These are phyloP conservation scores for Danionella dracula DNA, from an alignment of 2,797 vertebrate species.

Conservation along the genomic window DNA sequence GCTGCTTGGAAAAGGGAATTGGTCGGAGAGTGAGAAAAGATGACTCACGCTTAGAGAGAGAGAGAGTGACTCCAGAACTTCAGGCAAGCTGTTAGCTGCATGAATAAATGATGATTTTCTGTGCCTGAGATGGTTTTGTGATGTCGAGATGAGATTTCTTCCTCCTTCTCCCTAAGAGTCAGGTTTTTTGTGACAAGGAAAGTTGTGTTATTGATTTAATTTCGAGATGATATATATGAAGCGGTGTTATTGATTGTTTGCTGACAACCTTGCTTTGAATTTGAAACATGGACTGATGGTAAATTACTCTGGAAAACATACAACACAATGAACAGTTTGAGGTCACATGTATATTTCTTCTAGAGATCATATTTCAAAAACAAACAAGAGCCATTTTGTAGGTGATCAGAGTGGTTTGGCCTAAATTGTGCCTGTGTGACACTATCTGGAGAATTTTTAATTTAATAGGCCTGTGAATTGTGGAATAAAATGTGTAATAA, in stretches of 20 bases:
- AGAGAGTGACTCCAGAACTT: constrained; percentile 30
- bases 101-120: constrained; percentile 41
- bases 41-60: constrained; percentile 35
- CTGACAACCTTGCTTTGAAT: background rate
- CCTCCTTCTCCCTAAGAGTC: constrained; percentile 14
- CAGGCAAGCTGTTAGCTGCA: constrained; percentile 33
- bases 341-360: no score
- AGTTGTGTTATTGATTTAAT: constrained; percentile 19
- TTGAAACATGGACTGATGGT: background rate
- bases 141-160: constrained; percentile 21
- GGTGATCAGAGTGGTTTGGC: no score
- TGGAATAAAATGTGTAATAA: no score
- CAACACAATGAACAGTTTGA: no score
- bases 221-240: background rate
- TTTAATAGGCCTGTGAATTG: no score
- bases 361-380: no score
- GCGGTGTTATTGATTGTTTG: background rate
- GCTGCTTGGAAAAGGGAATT: constrained; percentile 14
- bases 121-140: constrained; percentile 34
- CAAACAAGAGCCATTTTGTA: no score
- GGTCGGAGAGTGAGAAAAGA: constrained; percentile 31
- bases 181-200: constrained; percentile 8
- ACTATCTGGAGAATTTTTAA: no score
- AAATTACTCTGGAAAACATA: background rate
- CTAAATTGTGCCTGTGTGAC: no score